Percentiles rank a stretch among this genome's conserved stretches.
These are phyloP conservation scores for Dromius quadrimaculatus DNA, from an alignment of 2,888 invertebrate genomes.

Conservation along the genomic window DNA sequence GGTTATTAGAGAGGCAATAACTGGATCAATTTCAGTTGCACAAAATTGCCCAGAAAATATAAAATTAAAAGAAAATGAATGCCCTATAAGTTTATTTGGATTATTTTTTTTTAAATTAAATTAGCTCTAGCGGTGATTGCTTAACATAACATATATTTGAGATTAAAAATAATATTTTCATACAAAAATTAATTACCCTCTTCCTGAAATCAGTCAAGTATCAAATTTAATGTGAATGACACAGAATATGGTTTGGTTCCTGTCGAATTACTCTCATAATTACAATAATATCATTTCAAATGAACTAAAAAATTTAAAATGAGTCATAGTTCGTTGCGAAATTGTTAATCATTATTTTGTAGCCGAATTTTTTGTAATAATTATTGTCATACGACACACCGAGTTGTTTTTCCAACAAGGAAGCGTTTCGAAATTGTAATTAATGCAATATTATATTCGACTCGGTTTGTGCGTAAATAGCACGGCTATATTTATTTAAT, in stretches of 20 bases:
- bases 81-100: too few species aligned
- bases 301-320: conserved; percentile 8
- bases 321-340: conserved; percentile 28
- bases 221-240: conserved; percentile 33
- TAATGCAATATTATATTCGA: conserved; percentile 25
- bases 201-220: conserved; percentile 8
- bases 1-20: too few species aligned
- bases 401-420: conserved; percentile 19
- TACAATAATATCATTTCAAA: conserved; percentile 16
- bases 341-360: conserved; percentile 18
- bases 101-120: too few species aligned
- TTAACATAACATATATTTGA: too few species aligned
- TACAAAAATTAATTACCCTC: conserved; percentile 7
- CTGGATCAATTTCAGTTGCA: too few species aligned
- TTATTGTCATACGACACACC: conserved; percentile 25
- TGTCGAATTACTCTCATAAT: conserved; percentile 28
- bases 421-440: conserved; percentile 39
- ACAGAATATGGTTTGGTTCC: conserved; percentile 25
- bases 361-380: conserved; percentile 28
- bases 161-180: too few species aligned
- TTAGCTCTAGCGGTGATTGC: too few species aligned
- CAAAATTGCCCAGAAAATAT: too few species aligned
- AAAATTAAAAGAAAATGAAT: too few species aligned
- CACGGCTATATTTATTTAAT: conserved; percentile 26
- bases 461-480: conserved; percentile 30